These are phyloP conservation scores for Aporophyla lueneburgensis DNA, from an alignment of 2,888 invertebrate species.

Conservation along the genomic window DNA sequence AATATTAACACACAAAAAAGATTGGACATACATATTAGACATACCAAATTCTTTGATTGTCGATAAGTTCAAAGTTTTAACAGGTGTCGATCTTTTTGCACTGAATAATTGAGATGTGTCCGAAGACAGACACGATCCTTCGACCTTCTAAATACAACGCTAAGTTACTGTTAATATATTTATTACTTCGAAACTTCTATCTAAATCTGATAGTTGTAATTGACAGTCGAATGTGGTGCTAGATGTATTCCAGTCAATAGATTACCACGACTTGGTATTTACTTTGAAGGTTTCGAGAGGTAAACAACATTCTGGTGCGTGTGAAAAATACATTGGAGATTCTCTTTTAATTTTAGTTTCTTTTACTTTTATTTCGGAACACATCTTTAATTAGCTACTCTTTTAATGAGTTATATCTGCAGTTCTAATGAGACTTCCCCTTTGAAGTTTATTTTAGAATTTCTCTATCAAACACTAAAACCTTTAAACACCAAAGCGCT, in stretches of 20 bases:
- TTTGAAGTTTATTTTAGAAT: slow-evolving; percentile 24
- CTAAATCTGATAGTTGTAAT: slow-evolving; percentile 72
- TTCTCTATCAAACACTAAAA: slow-evolving; percentile 23
- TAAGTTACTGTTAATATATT: slow-evolving; percentile 70
- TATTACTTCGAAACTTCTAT: slow-evolving; percentile 69
- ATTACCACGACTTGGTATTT: slow-evolving; percentile 35
- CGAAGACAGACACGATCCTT: slow-evolving; percentile 65
- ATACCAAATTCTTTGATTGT: slow-evolving; percentile 51
- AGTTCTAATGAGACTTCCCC: slow-evolving; percentile 7
- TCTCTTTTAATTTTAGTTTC: neutral
- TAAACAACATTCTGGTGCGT: neutral
- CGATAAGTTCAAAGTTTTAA: slow-evolving; percentile 68
- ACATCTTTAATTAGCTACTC: neutral
- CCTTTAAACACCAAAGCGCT: slow-evolving; percentile 18
- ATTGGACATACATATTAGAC: neutral
- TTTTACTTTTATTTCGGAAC: neutral
- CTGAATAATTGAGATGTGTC: slow-evolving; percentile 73
- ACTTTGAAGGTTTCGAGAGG: slow-evolving; percentile 34
- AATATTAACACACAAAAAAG: neutral
- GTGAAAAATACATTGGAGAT: neutral
- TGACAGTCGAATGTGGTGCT: slow-evolving; percentile 71
- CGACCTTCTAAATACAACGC: slow-evolving; percentile 65
- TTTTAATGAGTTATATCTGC: slow-evolving; percentile 21
- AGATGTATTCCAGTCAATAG: slow-evolving; percentile 39
- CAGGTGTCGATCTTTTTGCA: slow-evolving; percentile 69